These are phyloP conservation scores for Temnopleurus reevesii DNA, from an alignment of 53 echinoderm and acorn worm species.

Conservation along the genomic window DNA sequence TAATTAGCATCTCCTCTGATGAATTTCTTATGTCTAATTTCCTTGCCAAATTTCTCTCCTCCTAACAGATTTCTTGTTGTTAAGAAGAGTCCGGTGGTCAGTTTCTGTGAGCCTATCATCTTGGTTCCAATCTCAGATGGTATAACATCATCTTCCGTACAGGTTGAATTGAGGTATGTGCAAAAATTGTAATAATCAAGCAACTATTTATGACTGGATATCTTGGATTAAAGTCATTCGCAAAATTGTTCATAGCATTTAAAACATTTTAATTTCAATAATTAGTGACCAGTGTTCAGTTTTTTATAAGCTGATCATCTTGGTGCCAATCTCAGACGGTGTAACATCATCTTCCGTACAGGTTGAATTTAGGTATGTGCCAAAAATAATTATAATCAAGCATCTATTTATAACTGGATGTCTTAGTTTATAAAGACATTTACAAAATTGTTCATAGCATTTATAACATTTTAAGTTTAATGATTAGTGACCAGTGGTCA, in stretches of 20 bases:
- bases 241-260: no score
- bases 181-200: no score
- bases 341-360: constrained; percentile 62
- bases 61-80: constrained; percentile 61
- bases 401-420: no score
- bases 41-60: not conserved
- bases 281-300: constrained; percentile 92
- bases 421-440: no score
- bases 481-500: constrained; percentile 93
- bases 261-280: no score
- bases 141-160: constrained; percentile 60
- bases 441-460: no score
- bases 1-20: no score
- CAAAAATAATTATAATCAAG: no score
- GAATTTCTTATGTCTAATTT: no score
- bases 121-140: constrained; percentile 70
- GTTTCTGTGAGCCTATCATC: constrained; percentile 79
- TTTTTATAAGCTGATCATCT: constrained; percentile 74
- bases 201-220: no score
- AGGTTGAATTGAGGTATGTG: constrained; percentile 76
- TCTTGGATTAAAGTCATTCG: no score
- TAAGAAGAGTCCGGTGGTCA: constrained; percentile 91
- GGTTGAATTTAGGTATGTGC: constrained; percentile 76
- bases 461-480: no score
- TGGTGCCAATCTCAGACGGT: constrained; percentile 69